These are phyloP conservation scores for Thymelicus acteon DNA, from an alignment of 2,888 invertebrate genomes.

Conservation along the genomic window DNA sequence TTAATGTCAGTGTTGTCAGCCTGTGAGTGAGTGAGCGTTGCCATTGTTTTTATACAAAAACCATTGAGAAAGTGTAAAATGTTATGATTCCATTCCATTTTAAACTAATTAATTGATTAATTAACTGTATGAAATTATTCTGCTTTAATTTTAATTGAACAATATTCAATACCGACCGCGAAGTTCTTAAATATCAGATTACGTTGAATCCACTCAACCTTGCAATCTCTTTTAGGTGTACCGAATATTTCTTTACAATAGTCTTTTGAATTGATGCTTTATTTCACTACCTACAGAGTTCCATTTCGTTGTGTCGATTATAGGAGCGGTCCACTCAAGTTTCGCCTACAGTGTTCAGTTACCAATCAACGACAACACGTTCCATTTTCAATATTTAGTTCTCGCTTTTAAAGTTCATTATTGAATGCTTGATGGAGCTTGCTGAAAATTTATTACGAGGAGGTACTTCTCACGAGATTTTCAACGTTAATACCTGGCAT, in stretches of 20 bases:
- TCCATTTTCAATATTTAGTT: conserved; percentile 9
- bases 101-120: too few species aligned
- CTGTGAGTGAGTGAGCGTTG: background rate
- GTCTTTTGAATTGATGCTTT: background rate
- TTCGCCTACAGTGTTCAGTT: conserved; percentile 4
- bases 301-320: background rate
- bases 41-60: background rate
- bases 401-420: conserved; percentile 2
- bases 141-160: background rate
- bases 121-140: too few species aligned
- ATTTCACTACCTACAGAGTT: background rate
- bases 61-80: too few species aligned
- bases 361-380: conserved; percentile 2
- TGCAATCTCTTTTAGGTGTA: conserved; percentile 14
- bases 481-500: conserved; percentile 1
- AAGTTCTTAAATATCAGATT: conserved; percentile 25
- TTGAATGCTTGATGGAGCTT: background rate
- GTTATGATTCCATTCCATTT: too few species aligned
- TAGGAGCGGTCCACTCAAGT: background rate
- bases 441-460: conserved; percentile 1
- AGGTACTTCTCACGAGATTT: background rate
- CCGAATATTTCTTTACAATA: background rate
- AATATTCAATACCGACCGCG: conserved; percentile 7
- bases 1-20: background rate
- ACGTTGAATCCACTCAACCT: conserved; percentile 22